Evolutionary conservation across 2,113 vertebrate genomes (phyloP), one percentile per base, ranked within the genome.

Genomic region (Donacobius atricapilla): DNA sequence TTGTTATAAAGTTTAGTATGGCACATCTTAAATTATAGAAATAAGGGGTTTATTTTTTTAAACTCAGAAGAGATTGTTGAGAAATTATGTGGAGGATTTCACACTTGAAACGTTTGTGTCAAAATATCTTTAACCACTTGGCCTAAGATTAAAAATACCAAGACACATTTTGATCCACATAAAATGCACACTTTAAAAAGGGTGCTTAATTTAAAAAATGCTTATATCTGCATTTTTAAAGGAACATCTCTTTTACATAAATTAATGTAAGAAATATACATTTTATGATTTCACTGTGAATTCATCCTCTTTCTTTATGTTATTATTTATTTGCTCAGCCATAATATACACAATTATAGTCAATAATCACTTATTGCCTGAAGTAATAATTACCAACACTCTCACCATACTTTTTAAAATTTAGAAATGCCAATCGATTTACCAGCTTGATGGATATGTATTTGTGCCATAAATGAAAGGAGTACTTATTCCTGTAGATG

Each of bases 51-150:
- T 66, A 13, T 18, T 66, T 83, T 83, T 94, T 94, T 86, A 51
- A 91, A 80, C 70, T 79, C 50, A 53, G 71, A 60, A 85, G 79
- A 93, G 63, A 54, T 85, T 65, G 75, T 83, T 91, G 90, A 96
- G 90, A 56, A 93, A 92, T 81, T 94, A 68, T 90, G 90, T 96
- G 79, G 85, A 93, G 95, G 90, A 90, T 94, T 97, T 97, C 94
- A 95, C 96, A 97, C 96, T 97, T 95, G 90, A 92, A 94, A 77
- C 86, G 69, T 89, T 95, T 77, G 79, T 97, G 94, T 97, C 91
- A 96, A 96, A 97, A 96, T 97, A 96, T 85, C 94, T 95, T 96
- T 95, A 91, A 96, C 94, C 90, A 58, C 93, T 96, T 94, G 84
- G 79, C 88, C 82, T 83, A 93, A 83, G 87, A 94, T 87, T 94